Conservation (phyloP, 2,113 vertebrate genomes). For the Oreochromis aureus region DNA sequence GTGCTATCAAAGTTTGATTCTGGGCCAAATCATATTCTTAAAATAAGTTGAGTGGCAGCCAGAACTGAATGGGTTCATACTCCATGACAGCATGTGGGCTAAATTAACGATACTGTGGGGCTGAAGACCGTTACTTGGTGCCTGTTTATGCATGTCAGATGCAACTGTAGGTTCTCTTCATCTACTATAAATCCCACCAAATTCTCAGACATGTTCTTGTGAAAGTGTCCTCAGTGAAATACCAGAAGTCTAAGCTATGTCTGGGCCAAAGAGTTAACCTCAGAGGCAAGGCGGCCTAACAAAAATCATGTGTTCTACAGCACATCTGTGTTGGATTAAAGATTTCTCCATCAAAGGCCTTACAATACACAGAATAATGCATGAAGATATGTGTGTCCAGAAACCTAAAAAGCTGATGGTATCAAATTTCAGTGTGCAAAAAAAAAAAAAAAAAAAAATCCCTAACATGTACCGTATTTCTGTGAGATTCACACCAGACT, state of each 20-base stretch:
- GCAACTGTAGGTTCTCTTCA: neutral
- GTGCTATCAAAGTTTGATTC: neutral
- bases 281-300: neutral
- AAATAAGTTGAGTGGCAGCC: neutral
- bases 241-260: constrained; percentile 9
- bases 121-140: neutral
- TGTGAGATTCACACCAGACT: neutral
- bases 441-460: neutral
- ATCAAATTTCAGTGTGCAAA: neutral
- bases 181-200: constrained; percentile 14
- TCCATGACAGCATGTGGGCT: neutral
- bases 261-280: neutral
- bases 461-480: neutral
- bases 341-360: neutral
- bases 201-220: constrained; percentile 19
- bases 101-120: neutral
- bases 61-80: neutral
- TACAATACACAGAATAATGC: neutral
- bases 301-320: constrained; percentile 10
- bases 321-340: constrained; percentile 29
- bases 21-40: neutral
- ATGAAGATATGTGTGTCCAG: neutral
- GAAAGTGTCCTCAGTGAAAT: constrained; percentile 6
- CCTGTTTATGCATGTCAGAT: neutral
- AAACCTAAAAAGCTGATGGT: neutral